Evolutionary conservation across 92 coral and sea anemone genomes (phyloP), one percentile per base, ranked within the genome.

Genomic region (Ricordea florida): DNA sequence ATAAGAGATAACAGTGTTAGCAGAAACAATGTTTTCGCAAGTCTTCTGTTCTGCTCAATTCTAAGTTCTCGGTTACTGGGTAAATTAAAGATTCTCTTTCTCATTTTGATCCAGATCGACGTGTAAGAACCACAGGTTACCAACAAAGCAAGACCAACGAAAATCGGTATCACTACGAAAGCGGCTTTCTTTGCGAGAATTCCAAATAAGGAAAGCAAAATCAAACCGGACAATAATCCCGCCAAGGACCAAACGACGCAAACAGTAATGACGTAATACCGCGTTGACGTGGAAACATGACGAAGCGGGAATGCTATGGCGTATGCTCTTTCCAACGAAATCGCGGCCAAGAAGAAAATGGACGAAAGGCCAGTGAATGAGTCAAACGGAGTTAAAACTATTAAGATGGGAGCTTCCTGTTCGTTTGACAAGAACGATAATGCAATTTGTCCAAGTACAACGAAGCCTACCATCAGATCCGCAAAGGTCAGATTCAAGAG

Each of bases 211-310:
- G 52, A 25, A 24, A 61, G 34, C 11, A 62, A 11, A 13, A 5
- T n/a, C 7, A 62, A 38, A 23, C 8, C 32, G 26, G 69, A 62
- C 2, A 62, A 24, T 32, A 41, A 62, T 21, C 52, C 35, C 4
- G 69, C 8, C 22, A 38, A 41, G 16, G 27, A 6, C 69, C 50
- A 62, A 34, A 62, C 50, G 0, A 15, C 11, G 6, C 20, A 41
- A 11, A 62, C 34, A 6, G 31, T 13, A 20, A 25, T 62, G 69
- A 62, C 51, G 51, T 62, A 62, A 36, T 3, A 37, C 10, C 23
- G 24, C 1, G 69, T 62, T 62, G 69, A 24, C 34, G 17, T 41
- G 69, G 15, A 10, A 26, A 62, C 69, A 24, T 62, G 69, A 34
- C 51, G 51, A 5, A 62, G 24, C 2, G 34, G 69, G 13, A 49